These are phyloP conservation scores for Entomobrya proxima DNA, from an alignment of 2,888 invertebrate genomes.

Conservation along the genomic window DNA sequence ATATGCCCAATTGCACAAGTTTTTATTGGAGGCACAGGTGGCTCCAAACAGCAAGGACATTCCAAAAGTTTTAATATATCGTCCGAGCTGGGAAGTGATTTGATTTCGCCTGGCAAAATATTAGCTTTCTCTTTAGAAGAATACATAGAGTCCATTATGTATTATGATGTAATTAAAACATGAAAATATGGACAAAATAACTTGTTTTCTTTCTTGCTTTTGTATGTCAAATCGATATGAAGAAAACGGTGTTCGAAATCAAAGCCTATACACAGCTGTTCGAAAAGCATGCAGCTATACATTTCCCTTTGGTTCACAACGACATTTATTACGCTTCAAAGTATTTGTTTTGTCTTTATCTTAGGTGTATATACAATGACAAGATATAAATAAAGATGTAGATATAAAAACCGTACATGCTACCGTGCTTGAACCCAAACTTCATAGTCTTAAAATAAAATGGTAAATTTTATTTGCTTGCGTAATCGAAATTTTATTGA, in stretches of 20 bases:
- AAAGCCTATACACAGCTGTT: not conserved
- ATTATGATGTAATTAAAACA: not conserved
- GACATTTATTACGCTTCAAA: not conserved
- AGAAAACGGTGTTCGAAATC: not conserved
- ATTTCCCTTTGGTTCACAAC: no score
- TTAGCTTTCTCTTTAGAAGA: not conserved
- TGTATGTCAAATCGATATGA: not conserved
- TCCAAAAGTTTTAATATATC: slow-evolving; percentile 62
- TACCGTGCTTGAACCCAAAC: no score
- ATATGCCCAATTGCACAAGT: slow-evolving; percentile 64
- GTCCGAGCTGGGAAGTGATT: slow-evolving; percentile 38
- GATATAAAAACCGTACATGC: no score
- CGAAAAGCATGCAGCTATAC: not conserved
- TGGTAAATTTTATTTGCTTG: no score
- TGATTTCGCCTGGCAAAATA: slow-evolving; percentile 48
- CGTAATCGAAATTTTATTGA: no score
- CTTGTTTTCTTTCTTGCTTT: no score
- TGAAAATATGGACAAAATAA: not conserved
- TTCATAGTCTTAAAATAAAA: no score
- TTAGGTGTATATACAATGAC: no score
- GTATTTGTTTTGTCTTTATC: not conserved
- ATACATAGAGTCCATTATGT: not conserved
- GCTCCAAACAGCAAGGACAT: slow-evolving; percentile 67
- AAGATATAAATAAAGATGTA: no score
- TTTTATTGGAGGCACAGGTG: slow-evolving; percentile 63